Evolutionary conservation across 2,797 vertebrate species (phyloP), one percentile per base, ranked within the genome.

Genomic region (Sebastes oblongus): DNA sequence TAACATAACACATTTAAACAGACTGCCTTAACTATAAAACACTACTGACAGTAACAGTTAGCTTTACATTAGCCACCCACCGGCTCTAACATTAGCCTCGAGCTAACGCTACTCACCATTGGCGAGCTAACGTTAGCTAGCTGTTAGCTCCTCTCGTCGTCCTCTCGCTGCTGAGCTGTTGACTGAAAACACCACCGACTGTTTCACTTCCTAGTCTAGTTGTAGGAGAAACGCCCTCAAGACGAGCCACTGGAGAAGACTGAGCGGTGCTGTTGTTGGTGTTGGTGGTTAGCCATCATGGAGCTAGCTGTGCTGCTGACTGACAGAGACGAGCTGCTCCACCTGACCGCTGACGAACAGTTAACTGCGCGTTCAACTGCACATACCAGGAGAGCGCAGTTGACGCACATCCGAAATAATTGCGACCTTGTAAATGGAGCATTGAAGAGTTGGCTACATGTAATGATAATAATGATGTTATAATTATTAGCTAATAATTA

Each of bases 101-200:
- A 81, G 83, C 89, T 83, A 86, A 75, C 75, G 68, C 72, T 83
- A 93, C 92, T 93, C 66, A 93, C 92, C 92, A 93, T 94, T 78
- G 89, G 86, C 39, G 78, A 75, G 92, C 91, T 93, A 94, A 85
- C 91, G 30, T 90, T 86, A 91, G 93, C 93, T 34, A 78, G 91
- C 92, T 91, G 92, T 89, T 94, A 93, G 90, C 92, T 91, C 80
- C 84, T 9, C 36, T 39, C 68, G 39, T 58, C 77, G 84, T 86
- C 84, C 68, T 71, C 61, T 83, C 56, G 6, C 78, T 11, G 36
- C 13, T 6, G 42, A 55, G 6, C 13, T 16, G 34, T 24, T 1
- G 36, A 34, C 60, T 50, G 32, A 88, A 85, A 86, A 75, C 52
- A 58, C 60, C 46, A 58, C 60, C 6, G 56, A 13, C 6, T 81